Evolutionary conservation across 2,113 vertebrate genomes (phyloP).

Genomic region (Lagenorhynchus albirostris): DNA sequence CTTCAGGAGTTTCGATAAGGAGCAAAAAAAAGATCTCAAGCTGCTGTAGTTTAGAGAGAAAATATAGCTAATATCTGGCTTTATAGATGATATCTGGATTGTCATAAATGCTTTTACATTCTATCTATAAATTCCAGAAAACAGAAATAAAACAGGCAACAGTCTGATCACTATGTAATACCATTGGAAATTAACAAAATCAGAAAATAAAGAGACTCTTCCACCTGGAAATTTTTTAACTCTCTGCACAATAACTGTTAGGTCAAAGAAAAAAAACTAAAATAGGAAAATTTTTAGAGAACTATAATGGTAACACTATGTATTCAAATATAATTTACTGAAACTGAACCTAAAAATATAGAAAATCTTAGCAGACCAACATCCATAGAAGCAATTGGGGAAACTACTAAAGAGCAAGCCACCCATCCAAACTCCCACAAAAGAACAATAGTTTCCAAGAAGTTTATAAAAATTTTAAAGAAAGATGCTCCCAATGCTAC

Average conservation of each 20-base stretch:
- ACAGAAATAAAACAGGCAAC: not conserved
- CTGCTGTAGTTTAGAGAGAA: not conserved
- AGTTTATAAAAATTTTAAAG: not conserved
- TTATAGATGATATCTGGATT: not conserved
- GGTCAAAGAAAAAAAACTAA: conserved; percentile 1
- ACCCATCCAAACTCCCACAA: not conserved
- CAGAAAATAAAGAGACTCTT: not conserved
- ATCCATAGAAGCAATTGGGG: not conserved
- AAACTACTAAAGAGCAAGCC: not conserved
- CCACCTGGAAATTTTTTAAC: not conserved
- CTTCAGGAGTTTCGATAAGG: not conserved
- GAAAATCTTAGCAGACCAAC: not conserved
- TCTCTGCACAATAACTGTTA: not conserved
- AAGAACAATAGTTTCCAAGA: not conserved
- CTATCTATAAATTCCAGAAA: conserved; percentile 4
- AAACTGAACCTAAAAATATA: not conserved
- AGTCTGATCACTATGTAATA: not conserved
- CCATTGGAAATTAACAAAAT: not conserved
- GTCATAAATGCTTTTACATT: not conserved
- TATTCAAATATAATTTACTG: conserved; percentile 16
- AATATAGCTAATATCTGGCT: not conserved
- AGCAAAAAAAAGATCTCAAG: not conserved
- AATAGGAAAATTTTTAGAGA: not conserved
- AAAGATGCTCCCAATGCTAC: not conserved
- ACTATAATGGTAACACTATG: not conserved